These are phyloP conservation scores for Alviniconcha marisindica DNA, from an alignment of 1,140 invertebrate species.

Conservation along the genomic window DNA sequence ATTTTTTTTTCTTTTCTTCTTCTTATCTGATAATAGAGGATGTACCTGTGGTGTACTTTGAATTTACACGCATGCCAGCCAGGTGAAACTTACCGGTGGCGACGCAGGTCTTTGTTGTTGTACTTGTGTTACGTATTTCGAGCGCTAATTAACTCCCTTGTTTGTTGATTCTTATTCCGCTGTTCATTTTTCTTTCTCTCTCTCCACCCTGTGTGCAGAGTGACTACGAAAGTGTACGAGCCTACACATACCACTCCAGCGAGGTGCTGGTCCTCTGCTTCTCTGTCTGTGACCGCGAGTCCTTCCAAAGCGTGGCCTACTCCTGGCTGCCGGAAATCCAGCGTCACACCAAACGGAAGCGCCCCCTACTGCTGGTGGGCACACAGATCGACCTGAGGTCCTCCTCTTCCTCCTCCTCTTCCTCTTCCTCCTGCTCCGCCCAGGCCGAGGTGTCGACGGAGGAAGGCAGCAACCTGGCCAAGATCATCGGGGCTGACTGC, in stretches of 20 bases:
- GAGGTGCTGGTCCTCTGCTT: conserved; percentile 99
- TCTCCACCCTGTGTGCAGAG: conserved; percentile 77
- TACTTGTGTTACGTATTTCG: too few species aligned
- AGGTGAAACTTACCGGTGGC: too few species aligned
- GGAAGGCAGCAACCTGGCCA: conserved; percentile 86
- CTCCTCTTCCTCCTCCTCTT: not conserved
- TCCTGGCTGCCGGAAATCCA: conserved; percentile 83
- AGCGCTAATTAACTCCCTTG: not conserved
- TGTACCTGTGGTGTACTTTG: too few species aligned
- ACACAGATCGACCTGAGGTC: conserved; percentile 66
- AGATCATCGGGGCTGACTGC: conserved; percentile 84
- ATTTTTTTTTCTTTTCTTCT: too few species aligned
- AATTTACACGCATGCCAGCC: too few species aligned
- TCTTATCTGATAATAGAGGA: too few species aligned
- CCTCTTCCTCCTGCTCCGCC: conserved; percentile 6
- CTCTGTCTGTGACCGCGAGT: conserved; percentile 97
- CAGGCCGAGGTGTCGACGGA: conserved; percentile 85
- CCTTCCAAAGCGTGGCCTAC: conserved; percentile 97
- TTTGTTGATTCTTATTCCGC: not conserved
- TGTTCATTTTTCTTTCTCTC: not conserved
- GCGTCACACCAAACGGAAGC: conserved; percentile 86
- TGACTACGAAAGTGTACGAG: conserved; percentile 93
- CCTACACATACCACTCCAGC: conserved; percentile 96
- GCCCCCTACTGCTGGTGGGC: conserved; percentile 89
- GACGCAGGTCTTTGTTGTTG: too few species aligned